These are phyloP conservation scores for Zaprionus nigranus DNA, from an alignment of 1,140 invertebrate genomes.

Conservation along the genomic window DNA sequence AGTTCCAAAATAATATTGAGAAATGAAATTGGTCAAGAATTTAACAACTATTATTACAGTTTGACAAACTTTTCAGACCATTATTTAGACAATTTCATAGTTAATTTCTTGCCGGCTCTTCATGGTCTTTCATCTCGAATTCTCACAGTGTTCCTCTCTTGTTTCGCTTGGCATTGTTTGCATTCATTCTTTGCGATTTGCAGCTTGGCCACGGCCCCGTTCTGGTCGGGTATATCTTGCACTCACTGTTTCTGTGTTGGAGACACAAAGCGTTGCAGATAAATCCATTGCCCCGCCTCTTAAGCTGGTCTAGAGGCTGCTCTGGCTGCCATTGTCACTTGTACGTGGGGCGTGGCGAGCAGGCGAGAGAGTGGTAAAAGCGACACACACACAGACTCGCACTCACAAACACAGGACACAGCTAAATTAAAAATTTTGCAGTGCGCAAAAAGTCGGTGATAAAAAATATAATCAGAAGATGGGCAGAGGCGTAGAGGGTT, in stretches of 20 bases:
- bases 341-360: conserved; percentile 10
- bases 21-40: too few species aligned
- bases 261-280: conserved; percentile 36
- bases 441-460: conserved; percentile 38
- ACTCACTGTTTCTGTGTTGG: conserved; percentile 22
- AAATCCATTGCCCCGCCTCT: conserved; percentile 42
- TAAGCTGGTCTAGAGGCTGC: background rate
- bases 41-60: too few species aligned
- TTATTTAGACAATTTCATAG: background rate
- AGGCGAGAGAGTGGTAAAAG: conserved; percentile 30
- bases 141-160: background rate
- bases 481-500: background rate
- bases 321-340: conserved; percentile 40
- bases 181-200: conserved; percentile 20
- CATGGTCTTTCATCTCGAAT: background rate
- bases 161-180: conserved; percentile 23
- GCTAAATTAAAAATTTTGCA: conserved; percentile 49
- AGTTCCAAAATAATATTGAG: too few species aligned
- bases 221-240: background rate
- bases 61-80: background rate
- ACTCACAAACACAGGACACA: background rate
- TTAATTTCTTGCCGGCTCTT: background rate
- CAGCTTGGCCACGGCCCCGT: background rate
- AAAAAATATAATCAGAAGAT: conserved; percentile 39
- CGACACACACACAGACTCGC: conserved; percentile 24